phyloP scores from a whole-genome alignment of 1,140 invertebrate species.

The Vollenhovia emeryi region DNA sequence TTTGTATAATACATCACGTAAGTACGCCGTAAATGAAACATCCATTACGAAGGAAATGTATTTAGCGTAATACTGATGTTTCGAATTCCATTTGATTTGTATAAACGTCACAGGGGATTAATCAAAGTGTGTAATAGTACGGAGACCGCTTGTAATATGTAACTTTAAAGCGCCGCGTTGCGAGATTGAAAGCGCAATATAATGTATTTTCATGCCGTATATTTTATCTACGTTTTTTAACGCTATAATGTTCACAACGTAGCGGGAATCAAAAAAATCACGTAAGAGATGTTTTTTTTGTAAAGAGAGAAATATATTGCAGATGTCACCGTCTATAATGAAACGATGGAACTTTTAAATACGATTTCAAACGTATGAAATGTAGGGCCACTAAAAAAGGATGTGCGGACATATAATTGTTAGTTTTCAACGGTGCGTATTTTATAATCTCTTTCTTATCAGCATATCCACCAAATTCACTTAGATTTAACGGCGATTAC shows the following conservation, averaged over 20 bases:
- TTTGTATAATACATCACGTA: constrained; percentile 59
- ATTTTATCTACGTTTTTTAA: constrained; percentile 40
- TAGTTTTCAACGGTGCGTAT: neutral
- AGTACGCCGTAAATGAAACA: constrained; percentile 48
- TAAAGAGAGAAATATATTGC: neutral
- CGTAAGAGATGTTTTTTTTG: neutral
- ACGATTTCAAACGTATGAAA: neutral
- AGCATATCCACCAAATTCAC: constrained; percentile 45
- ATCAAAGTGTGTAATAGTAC: constrained; percentile 59
- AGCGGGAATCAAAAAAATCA: neutral
- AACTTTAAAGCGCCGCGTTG: constrained; percentile 38
- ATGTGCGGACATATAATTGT: neutral
- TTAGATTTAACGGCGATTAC: constrained; percentile 69
- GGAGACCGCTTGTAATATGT: constrained; percentile 43
- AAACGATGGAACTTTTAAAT: neutral
- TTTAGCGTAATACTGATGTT: constrained; percentile 59
- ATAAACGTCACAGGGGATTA: constrained; percentile 58
- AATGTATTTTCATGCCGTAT: constrained; percentile 27
- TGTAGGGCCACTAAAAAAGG: neutral
- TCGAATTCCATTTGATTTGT: constrained; percentile 60
- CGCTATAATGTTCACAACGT: neutral
- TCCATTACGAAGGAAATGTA: constrained; percentile 57
- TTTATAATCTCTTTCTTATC: constrained; percentile 46
- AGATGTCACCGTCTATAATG: neutral
- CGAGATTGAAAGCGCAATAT: constrained; percentile 53